Percentiles rank a stretch among this genome's conserved stretches.
Evolutionary conservation across 2,888 invertebrate species (phyloP).

Genomic region (Melinaea menophilus): DNA sequence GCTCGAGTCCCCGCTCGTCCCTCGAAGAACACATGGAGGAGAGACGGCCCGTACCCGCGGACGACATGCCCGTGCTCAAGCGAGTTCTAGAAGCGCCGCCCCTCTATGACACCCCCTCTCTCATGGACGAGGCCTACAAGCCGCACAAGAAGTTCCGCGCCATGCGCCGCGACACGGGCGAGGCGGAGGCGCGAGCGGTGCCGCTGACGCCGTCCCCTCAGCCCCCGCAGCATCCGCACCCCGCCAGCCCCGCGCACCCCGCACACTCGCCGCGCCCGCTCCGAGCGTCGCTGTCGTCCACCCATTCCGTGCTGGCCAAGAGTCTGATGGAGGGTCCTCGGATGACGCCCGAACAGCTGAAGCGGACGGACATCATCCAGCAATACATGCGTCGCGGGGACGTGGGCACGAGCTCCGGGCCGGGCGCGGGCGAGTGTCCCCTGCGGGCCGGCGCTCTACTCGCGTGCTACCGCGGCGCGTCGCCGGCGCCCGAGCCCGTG

Average conservation of each 20-base stretch:
- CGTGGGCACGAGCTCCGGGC: conserved; percentile 68
- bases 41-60: conserved; percentile 79
- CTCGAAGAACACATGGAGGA: conserved; percentile 87
- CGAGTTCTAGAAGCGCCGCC: conserved; percentile 95
- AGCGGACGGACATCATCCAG: conserved; percentile 94
- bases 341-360: conserved; percentile 95
- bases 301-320: conserved; percentile 93
- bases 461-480: conserved; percentile 60
- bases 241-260: conserved; percentile 57
- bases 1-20: conserved; percentile 91
- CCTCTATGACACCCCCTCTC: conserved; percentile 90
- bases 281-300: conserved; percentile 84
- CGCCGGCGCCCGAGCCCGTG: conserved; percentile 72
- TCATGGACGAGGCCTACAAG: conserved; percentile 97
- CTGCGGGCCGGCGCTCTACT: conserved; percentile 58
- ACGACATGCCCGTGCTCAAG: conserved; percentile 96
- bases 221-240: conserved; percentile 73
- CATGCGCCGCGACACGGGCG: conserved; percentile 87
- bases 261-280: conserved; percentile 77
- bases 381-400: conserved; percentile 92
- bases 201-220: conserved; percentile 74
- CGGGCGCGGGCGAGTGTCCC: conserved; percentile 61
- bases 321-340: conserved; percentile 95
- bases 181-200: conserved; percentile 79
- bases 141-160: conserved; percentile 97